Evolutionary conservation across 2,113 vertebrate species (phyloP).

Genomic region (Chloebia gouldiae): DNA sequence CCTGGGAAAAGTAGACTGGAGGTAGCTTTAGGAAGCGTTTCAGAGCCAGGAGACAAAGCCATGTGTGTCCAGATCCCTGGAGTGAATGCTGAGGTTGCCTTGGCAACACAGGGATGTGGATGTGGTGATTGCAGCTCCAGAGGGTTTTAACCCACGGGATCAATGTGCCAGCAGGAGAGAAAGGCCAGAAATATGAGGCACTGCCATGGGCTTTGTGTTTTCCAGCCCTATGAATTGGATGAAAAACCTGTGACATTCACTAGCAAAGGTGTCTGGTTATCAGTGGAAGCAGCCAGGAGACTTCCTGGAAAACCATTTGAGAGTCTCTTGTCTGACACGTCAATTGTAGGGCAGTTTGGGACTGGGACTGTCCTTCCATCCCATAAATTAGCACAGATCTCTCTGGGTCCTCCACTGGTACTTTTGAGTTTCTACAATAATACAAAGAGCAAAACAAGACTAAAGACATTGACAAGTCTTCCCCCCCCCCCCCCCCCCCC

Average conservation of each 20-base stretch:
- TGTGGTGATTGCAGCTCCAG: neutral
- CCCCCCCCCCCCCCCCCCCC: no score
- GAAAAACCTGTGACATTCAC: neutral
- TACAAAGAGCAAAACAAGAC: neutral
- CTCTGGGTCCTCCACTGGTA: neutral
- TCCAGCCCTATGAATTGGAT: neutral
- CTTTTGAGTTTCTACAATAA: neutral
- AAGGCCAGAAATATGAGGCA: neutral
- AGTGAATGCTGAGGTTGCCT: conserved; percentile 42
- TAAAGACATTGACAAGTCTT: neutral
- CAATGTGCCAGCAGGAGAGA: neutral
- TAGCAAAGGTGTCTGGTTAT: neutral
- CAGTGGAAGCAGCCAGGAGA: neutral
- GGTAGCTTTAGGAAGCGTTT: neutral
- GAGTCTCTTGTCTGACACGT: neutral
- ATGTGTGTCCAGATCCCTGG: neutral
- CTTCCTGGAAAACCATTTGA: conserved; percentile 18
- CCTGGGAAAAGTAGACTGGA: neutral
- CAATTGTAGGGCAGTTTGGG: neutral
- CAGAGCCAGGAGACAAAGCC: neutral
- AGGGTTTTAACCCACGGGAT: neutral
- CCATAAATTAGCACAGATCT: neutral
- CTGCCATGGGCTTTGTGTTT: neutral
- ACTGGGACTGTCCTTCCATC: neutral
- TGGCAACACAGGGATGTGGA: conserved; percentile 5